phyloP scores from a whole-genome alignment of 2,113 vertebrate species.

The Parus major region DNA sequence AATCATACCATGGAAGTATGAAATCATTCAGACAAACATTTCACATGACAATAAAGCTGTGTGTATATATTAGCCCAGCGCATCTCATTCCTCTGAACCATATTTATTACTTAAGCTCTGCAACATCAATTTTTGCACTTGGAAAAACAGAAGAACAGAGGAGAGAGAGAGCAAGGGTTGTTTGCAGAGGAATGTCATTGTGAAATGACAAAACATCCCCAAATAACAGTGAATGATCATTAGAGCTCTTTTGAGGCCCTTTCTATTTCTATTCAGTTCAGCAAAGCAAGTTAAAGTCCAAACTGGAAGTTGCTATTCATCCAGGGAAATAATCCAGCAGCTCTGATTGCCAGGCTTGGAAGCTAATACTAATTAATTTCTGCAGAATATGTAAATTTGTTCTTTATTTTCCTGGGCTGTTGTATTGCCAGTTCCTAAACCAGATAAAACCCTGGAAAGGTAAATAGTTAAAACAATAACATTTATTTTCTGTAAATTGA shows the following conservation, averaged over 20 bases:
- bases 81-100: not conserved
- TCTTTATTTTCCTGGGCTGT: not conserved
- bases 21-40: slow-evolving; percentile 37
- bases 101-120: not conserved
- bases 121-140: not conserved
- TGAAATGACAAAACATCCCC: not conserved
- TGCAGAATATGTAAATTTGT: not conserved
- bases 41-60: slow-evolving; percentile 39
- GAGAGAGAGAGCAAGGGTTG: not conserved
- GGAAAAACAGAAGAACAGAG: not conserved
- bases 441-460: not conserved
- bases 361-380: not conserved
- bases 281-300: not conserved
- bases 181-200: not conserved
- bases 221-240: not conserved
- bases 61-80: not conserved
- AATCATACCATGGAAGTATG: slow-evolving; percentile 21
- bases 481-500: not conserved
- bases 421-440: not conserved
- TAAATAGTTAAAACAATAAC: not conserved
- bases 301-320: not conserved
- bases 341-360: not conserved
- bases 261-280: not conserved
- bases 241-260: not conserved
- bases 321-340: not conserved